These are phyloP conservation scores for Eciton burchellii DNA, from an alignment of 1,140 invertebrate species.

Conservation along the genomic window DNA sequence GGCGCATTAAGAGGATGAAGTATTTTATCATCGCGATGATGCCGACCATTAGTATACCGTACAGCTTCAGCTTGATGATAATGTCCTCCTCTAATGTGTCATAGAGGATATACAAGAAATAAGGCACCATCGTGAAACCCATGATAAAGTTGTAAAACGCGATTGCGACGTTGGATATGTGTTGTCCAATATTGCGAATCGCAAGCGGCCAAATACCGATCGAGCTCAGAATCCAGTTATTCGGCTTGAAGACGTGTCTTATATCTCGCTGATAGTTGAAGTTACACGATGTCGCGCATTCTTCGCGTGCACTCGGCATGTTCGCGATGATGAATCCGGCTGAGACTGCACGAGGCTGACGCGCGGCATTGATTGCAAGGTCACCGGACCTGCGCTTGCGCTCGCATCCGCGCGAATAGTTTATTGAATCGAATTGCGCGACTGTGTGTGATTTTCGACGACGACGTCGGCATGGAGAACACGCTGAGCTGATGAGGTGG, in stretches of 20 bases:
- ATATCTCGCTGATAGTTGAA: conserved; percentile 30
- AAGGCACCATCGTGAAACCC: conserved; percentile 51
- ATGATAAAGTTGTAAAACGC: conserved; percentile 25
- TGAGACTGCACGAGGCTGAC: conserved; percentile 28
- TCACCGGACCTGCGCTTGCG: not conserved
- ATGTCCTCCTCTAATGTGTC: conserved; percentile 59
- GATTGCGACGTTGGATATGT: conserved; percentile 31
- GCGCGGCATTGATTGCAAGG: conserved; percentile 50
- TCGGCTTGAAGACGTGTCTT: conserved; percentile 30
- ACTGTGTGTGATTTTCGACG: not conserved
- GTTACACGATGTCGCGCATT: not conserved
- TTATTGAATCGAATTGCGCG: not conserved
- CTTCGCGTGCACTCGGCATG: not conserved
- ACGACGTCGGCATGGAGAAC: too few relatives aligned
- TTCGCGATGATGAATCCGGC: not conserved
- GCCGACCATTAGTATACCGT: conserved; percentile 50
- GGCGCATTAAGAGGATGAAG: conserved; percentile 34
- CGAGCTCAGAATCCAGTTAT: conserved; percentile 49
- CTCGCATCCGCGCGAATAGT: not conserved
- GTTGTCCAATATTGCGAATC: not conserved
- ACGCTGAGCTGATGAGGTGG: too few relatives aligned
- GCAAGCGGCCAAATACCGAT: conserved; percentile 70
- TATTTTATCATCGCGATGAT: conserved; percentile 49
- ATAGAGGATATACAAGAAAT: conserved; percentile 30
- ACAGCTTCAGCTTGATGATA: conserved; percentile 35